Evolutionary conservation across 2,888 invertebrate species (phyloP), one percentile per base, ranked within the genome.

Genomic region (Heliconius erato): DNA sequence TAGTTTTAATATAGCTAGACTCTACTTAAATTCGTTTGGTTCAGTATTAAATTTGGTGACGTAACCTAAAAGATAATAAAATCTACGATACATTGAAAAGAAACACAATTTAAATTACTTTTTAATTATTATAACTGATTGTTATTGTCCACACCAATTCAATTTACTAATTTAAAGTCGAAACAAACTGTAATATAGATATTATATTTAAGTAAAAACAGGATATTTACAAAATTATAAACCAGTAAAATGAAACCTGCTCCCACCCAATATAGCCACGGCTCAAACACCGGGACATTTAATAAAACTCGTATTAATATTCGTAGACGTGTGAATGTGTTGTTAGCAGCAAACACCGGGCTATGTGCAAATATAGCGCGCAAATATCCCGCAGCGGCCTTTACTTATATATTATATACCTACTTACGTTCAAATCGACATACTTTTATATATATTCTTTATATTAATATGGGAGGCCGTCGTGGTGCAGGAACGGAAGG

Each of bases 261-360:
- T 59, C 23, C 19, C 32, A 78, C 28, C 23, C 78, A 28, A 49
- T 44, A 49, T 49, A 40, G 26, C 49, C n/a, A 72, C 65, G 32
- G 78, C 65, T 72, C 81, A 81, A 78, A 81, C 65, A 78, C 76
- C 76, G 77, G 81, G 54, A 80, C 69, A 63, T 84, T 84, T 82
- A 82, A 84, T 84, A 82, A 79, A 84, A 82, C 82, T 80, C 74
- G 74, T 81, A 81, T 86, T 86, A 87, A 86, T 85, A 87, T 87
- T 86, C 84, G 82, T 84, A 82, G 84, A 82, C 82, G 84, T 80
- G 85, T 74, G 82, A 85, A 84, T 86, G 86, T 84, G 84, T 86
- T 86, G 84, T 86, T 86, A 85, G 85, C 83, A 82, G 83, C 86
- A 85, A 86, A 86, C 83, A 84, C 82, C 85, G 82, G 80, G 83